A percentile compares a stretch with the other conserved stretches of the same genome.
These are phyloP conservation scores for Rotaria macrura DNA, from an alignment of 2,888 invertebrate genomes.

Conservation along the genomic window DNA sequence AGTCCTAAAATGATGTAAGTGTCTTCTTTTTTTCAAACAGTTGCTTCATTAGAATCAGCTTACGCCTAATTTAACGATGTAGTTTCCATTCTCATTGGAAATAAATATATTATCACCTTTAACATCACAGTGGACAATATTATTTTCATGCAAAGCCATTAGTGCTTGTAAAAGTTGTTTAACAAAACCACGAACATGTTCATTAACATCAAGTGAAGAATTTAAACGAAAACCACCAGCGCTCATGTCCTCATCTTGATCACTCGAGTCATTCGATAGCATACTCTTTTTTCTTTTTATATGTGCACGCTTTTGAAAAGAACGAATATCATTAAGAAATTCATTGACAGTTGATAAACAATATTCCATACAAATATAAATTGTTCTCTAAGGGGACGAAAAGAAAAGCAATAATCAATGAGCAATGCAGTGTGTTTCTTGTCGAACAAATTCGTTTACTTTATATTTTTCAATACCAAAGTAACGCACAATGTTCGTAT, in stretches of 20 bases:
- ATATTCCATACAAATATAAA: constrained; percentile 23
- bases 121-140: not conserved
- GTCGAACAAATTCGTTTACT: no score
- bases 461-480: constrained; percentile 20
- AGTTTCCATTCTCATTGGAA: not conserved
- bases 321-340: constrained; percentile 8
- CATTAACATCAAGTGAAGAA: not conserved
- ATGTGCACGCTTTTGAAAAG: not conserved
- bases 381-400: not conserved
- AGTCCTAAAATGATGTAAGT: not conserved
- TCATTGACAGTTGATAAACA: not conserved
- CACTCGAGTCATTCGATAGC: not conserved
- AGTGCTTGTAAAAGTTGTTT: not conserved
- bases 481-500: constrained; percentile 4
- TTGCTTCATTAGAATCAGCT: not conserved
- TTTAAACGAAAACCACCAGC: not conserved
- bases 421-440: no score
- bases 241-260: not conserved
- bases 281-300: not conserved
- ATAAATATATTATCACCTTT: constrained; percentile 21
- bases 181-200: not conserved
- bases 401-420: not conserved
- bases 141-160: not conserved
- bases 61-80: constrained; percentile 16
- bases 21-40: no score